These are phyloP conservation scores for Delphinus delphis DNA, from an alignment of 2,113 vertebrate genomes.

Conservation along the genomic window DNA sequence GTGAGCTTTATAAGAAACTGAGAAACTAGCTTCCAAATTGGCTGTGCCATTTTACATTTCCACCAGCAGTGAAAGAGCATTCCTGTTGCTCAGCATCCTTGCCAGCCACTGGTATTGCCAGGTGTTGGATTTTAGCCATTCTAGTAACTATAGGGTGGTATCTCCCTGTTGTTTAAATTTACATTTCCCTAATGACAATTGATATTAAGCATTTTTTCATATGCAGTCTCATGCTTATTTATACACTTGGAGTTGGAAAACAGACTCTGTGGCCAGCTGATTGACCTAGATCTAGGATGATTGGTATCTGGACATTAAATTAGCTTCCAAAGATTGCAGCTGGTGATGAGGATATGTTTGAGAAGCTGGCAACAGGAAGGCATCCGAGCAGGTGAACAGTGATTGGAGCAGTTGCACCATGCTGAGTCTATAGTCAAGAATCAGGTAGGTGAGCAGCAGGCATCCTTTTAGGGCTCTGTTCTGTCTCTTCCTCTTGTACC, in stretches of 20 bases:
- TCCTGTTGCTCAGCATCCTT: neutral
- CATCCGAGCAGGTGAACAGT: neutral
- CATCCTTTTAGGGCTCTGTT: neutral
- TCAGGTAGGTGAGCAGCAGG: neutral
- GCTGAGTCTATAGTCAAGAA: neutral
- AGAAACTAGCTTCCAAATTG: neutral
- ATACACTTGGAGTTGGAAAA: neutral
- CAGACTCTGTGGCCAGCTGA: neutral
- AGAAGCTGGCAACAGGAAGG: neutral
- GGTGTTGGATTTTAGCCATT: neutral
- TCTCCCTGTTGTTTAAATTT: neutral
- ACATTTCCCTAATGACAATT: neutral
- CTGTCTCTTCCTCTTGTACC: neutral
- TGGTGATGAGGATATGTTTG: neutral
- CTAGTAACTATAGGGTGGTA: neutral
- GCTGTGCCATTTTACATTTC: neutral
- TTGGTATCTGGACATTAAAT: neutral
- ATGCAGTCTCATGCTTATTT: neutral
- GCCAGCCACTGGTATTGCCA: neutral
- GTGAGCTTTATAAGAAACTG: neutral
- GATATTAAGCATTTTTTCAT: neutral
- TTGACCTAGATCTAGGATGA: neutral
- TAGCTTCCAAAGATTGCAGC: neutral
- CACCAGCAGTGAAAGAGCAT: neutral
- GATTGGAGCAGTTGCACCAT: neutral